Evolutionary conservation across 2,888 invertebrate genomes (phyloP).

Genomic region (Cantharis nigra): DNA sequence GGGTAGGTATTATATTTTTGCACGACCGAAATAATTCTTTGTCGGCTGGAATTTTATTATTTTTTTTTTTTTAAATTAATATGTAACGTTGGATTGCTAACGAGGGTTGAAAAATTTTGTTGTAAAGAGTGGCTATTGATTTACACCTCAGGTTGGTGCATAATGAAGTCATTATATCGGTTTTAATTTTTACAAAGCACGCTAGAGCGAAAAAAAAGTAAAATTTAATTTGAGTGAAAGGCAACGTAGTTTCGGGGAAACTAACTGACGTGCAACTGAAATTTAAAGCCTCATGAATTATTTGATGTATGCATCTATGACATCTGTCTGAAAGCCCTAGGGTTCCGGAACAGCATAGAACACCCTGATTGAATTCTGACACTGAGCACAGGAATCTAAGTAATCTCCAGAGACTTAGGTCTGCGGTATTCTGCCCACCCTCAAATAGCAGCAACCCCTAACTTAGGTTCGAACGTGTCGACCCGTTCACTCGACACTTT

Average conservation of each 20-base stretch:
- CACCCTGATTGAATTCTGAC: slow-evolving; percentile 48
- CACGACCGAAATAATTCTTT: not conserved
- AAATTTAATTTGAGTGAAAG: not conserved
- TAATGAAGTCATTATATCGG: not conserved
- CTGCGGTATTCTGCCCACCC: slow-evolving; percentile 23
- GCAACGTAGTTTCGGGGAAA: slow-evolving; percentile 10
- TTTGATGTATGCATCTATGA: slow-evolving; percentile 27
- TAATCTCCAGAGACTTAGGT: slow-evolving; percentile 42
- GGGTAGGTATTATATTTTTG: not conserved
- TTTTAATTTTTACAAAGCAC: not conserved
- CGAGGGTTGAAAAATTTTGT: not conserved
- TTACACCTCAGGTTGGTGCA: not conserved
- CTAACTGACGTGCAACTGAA: slow-evolving; percentile 17
- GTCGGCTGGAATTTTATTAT: not conserved
- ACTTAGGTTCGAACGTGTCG: slow-evolving; percentile 23
- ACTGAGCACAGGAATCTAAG: slow-evolving; percentile 45
- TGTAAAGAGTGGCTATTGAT: not conserved
- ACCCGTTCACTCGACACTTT: slow-evolving; percentile 11
- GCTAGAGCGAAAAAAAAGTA: not conserved
- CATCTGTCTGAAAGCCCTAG: slow-evolving; percentile 22
- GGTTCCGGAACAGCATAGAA: slow-evolving; percentile 14
- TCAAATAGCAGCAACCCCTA: slow-evolving; percentile 18
- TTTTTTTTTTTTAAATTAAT: not conserved
- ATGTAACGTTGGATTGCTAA: not conserved
- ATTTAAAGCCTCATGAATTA: slow-evolving; percentile 27